A percentile compares a stretch with the other conserved stretches of the same genome.
Conservation (phyloP, 2,113 vertebrate genomes). For the Jaculus jaculus region DNA sequence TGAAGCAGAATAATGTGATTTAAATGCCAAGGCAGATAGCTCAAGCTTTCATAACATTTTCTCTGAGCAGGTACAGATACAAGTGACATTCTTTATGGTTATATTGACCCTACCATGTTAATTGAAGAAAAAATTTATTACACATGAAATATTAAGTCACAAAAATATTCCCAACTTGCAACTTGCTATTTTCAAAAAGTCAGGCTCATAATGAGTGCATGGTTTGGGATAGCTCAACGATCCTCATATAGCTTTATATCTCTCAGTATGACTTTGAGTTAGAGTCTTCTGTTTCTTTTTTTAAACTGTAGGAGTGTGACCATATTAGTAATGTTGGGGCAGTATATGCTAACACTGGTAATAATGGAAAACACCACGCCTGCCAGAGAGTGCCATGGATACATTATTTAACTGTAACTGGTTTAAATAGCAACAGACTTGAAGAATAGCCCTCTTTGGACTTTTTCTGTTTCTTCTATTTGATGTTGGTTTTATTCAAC, state of each 20-base stretch:
- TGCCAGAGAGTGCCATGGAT: neutral
- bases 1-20: slow-evolving; percentile 43
- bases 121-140: slow-evolving; percentile 49
- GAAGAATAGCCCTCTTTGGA: neutral
- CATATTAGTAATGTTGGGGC: neutral
- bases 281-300: neutral
- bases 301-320: neutral
- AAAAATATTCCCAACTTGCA: slow-evolving; percentile 24
- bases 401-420: neutral
- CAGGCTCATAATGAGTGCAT: neutral
- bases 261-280: neutral
- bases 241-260: neutral
- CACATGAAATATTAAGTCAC: neutral
- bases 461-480: slow-evolving; percentile 43
- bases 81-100: slow-evolving; percentile 43
- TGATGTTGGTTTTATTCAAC: neutral
- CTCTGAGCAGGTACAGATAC: slow-evolving; percentile 50
- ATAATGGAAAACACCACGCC: neutral
- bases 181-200: slow-evolving; percentile 1
- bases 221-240: neutral
- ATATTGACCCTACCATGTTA: slow-evolving; percentile 8
- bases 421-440: neutral
- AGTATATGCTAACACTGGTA: neutral
- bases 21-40: slow-evolving; percentile 43
- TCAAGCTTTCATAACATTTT: slow-evolving; percentile 37